These are phyloP conservation scores for Pseudolycoriella hygida DNA, from an alignment of 2,888 invertebrate species.

Conservation along the genomic window DNA sequence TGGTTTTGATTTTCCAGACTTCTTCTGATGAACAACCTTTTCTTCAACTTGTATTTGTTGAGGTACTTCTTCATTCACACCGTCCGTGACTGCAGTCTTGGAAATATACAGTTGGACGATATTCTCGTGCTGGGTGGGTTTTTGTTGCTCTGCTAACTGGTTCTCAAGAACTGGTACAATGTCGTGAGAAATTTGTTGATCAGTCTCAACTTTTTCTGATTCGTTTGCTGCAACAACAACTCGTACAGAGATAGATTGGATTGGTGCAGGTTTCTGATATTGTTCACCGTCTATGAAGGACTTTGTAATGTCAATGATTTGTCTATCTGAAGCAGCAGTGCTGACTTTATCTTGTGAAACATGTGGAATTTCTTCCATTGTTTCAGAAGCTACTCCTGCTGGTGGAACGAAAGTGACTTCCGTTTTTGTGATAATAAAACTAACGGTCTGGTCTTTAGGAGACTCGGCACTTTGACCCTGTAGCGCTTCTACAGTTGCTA, in stretches of 20 bases:
- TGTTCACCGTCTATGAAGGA: constrained; percentile 7
- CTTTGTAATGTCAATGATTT: background rate
- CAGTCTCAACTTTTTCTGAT: background rate
- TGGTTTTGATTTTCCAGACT: constrained; percentile 17
- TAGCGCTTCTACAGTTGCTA: no score
- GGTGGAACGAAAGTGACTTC: no score
- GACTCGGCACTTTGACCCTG: no score
- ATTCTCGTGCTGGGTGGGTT: constrained; percentile 11
- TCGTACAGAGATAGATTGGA: background rate
- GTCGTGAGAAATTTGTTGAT: background rate
- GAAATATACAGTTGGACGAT: constrained; percentile 20
- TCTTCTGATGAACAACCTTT: constrained; percentile 5
- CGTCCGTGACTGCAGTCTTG: constrained; percentile 20
- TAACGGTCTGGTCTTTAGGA: background rate
- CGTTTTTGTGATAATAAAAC: no score
- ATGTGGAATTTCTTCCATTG: background rate
- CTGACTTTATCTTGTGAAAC: background rate
- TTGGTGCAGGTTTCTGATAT: background rate
- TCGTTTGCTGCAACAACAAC: background rate
- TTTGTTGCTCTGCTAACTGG: background rate
- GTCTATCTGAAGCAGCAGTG: background rate
- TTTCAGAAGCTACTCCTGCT: background rate
- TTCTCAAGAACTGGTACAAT: background rate
- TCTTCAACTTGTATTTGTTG: constrained; percentile 6
- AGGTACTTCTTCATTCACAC: constrained; percentile 6